Evolutionary conservation across 2,888 invertebrate genomes (phyloP), one percentile per base, ranked within the genome.

Genomic region (Bruchidius siliquastri): DNA sequence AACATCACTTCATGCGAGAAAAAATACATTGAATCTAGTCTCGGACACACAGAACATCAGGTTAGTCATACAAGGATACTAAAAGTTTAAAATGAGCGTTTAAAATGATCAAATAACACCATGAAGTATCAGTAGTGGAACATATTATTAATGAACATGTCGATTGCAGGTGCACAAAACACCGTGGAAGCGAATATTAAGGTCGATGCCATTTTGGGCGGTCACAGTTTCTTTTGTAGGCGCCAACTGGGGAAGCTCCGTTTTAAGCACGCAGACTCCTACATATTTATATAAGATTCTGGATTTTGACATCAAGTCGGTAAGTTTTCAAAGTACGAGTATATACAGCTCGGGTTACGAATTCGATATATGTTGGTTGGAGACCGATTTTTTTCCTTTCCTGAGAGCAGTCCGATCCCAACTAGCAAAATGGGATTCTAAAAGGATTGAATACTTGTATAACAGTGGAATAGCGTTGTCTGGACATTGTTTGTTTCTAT

Each of bases 171-270:
- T 72, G 49, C 74, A 75, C 22, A 83, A 88, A 20, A 93, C 92
- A 0, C 96, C 96, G 0, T 96, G 95, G 95, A 85, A 85, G 72
- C 87, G 90, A 8, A 94, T 96, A 76, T 86, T 92, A 70, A 93
- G 91, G 0, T 94, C 94, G 0, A 82, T 91, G 22, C 94, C 95
- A 0, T 92, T 96, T 84, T 91, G 92, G 90, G 91, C 94, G 0
- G 87, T 95, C 3, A 84, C 93, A 0, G 82, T 93, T 0, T 90
- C 92, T 0, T 94, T 95, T 82, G 90, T 92, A 76, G 91, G 92
- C 0, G 93, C 95, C 78, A 91, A 90, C 80, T 93, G 95, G 90
- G 95, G 95, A 22, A 95, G 93, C 86, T 94, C 94, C 91, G 94
- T 94, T 22, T 86, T 96, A 20, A 87, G 95, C 0, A 95, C 95